Conservation (phyloP, 2,113 vertebrate species). For the Taurulus bubalis region DNA sequence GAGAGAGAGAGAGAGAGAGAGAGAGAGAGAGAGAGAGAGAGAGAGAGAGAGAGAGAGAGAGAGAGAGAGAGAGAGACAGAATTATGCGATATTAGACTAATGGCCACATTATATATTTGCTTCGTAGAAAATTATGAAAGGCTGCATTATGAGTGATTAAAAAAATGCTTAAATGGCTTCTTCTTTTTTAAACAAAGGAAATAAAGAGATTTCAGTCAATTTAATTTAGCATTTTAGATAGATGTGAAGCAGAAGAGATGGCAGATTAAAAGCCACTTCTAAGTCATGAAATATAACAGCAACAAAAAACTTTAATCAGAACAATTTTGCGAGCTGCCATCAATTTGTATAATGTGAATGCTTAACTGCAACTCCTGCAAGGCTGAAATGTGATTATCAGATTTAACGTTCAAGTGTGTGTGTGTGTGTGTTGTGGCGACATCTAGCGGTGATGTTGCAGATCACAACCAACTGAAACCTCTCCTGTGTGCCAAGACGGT, state of each 20-base stretch:
- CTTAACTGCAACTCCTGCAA: neutral
- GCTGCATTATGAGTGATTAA: neutral
- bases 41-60: neutral
- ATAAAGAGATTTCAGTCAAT: neutral
- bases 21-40: neutral
- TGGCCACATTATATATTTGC: conserved; percentile 6
- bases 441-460: neutral
- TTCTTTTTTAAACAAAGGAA: neutral
- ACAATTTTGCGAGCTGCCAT: neutral
- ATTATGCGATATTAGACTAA: neutral
- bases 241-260: neutral
- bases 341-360: neutral
- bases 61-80: neutral
- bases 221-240: neutral
- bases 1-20: neutral
- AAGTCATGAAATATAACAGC: neutral
- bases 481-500: neutral
- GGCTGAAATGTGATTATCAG: neutral
- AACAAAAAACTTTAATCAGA: neutral
- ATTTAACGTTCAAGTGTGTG: neutral
- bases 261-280: neutral
- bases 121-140: neutral
- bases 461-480: neutral
- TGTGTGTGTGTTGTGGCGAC: neutral
- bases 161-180: neutral